Conservation (phyloP, 2,888 invertebrate genomes). For the Formica aserva region DNA sequence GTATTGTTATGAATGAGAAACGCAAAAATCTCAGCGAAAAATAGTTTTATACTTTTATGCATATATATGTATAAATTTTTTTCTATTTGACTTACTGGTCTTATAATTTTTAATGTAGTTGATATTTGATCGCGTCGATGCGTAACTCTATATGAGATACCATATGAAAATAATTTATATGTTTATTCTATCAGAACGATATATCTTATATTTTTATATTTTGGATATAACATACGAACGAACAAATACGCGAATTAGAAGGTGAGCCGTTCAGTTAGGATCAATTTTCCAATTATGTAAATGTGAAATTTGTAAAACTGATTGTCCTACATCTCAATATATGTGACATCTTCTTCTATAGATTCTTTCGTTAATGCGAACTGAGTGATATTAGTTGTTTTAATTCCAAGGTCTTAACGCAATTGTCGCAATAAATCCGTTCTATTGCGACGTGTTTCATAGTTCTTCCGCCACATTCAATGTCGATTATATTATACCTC, state of each 20-base stretch:
- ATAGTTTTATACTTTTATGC: background rate
- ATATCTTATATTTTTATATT: background rate
- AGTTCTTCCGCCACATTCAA: constrained; percentile 10
- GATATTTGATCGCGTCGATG: background rate
- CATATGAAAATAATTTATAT: background rate
- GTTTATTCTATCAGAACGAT: background rate
- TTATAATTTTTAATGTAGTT: background rate
- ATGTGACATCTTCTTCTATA: background rate
- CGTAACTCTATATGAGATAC: background rate
- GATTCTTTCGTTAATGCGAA: background rate
- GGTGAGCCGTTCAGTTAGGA: background rate
- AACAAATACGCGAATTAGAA: background rate
- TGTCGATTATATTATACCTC: constrained; percentile 25
- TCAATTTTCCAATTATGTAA: constrained; percentile 18
- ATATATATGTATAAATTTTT: background rate
- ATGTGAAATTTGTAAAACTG: background rate
- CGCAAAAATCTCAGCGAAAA: background rate
- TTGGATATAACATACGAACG: background rate
- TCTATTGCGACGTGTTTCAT: constrained; percentile 23
- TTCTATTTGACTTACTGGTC: background rate
- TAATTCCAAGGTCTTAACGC: constrained; percentile 11
- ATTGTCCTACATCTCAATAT: background rate
- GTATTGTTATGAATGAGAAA: constrained; percentile 14
- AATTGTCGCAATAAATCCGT: constrained; percentile 22
- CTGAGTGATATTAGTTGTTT: background rate